Evolutionary conservation across 2,797 vertebrate genomes (phyloP).

Genomic region (Lerista edwardsae): DNA sequence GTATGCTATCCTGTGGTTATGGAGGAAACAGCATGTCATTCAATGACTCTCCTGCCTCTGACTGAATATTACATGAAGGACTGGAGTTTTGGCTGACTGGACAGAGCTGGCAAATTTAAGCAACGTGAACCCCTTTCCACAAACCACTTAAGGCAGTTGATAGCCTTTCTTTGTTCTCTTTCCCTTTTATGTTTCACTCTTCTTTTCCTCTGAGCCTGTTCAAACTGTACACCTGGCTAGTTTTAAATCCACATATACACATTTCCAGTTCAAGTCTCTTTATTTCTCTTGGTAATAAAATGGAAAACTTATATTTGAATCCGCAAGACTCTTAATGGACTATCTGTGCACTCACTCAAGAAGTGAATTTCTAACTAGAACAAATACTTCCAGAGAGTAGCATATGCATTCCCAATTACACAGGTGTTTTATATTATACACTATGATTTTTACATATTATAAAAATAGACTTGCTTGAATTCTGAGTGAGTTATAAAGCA

Average conservation of each 20-base stretch:
- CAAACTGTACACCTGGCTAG: neutral
- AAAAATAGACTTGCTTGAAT: too few species aligned
- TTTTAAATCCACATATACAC: conserved; percentile 7
- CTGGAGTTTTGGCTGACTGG: neutral
- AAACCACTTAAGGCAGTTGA: neutral
- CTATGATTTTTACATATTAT: too few species aligned
- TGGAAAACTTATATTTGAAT: neutral
- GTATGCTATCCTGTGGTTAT: neutral
- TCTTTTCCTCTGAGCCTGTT: neutral
- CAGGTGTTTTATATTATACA: neutral
- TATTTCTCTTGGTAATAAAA: conserved; percentile 6
- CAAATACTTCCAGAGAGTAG: conserved; percentile 1
- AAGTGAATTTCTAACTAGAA: neutral
- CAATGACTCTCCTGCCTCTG: neutral
- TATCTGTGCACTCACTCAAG: neutral
- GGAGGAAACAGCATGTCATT: neutral
- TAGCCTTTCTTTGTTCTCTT: neutral
- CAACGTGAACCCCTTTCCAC: neutral
- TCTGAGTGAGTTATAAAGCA: too few species aligned
- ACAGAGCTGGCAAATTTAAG: neutral
- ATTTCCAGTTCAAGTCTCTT: neutral
- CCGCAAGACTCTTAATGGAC: conserved; percentile 2
- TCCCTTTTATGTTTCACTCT: neutral
- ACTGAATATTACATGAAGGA: neutral
- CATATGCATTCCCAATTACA: neutral